Evolutionary conservation across 2,888 invertebrate species (phyloP), one percentile per base, ranked within the genome.

Genomic region (Dysmachus trigonus): DNA sequence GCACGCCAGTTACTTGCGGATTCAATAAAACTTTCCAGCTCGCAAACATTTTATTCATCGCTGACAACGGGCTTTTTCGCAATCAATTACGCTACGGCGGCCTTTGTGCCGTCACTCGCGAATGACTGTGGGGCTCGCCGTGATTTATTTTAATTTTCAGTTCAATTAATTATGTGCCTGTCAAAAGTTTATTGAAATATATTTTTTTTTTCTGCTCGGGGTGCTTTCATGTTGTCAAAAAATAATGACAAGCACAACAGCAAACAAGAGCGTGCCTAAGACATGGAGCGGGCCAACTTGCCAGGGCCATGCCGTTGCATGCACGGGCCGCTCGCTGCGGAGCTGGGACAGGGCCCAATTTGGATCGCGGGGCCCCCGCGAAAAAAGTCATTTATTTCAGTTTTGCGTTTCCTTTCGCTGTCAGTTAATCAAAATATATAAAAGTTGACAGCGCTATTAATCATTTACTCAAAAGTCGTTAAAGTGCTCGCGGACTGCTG

Each of bases 401-500:
- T 86, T 87, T 86, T 86, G 85, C 85, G 86, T 86, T 87, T 85
- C 86, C 77, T 86, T 85, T 86, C 86, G 53, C 83, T 84, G 87
- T 87, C 86, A 87, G 86, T 86, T 87, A 87, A 87, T 87, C 87
- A 87, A 87, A 87, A 84, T 87, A 86, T 74, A 87, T 86, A 87
- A 86, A 87, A 86, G 85, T 76, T 87, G 87, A 87, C 87, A 87
- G 86, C 79, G 82, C 77, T 83, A 87, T 87, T 87, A 87, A 87
- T 87, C 87, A 87, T 86, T 87, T 86, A 84, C 84, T 86, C 84
- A 79, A 87, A 87, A 87, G 84, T 87, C 84, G 86, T 87, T 87
- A 87, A 86, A 86, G 15, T 83, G 72, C 72, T 83, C 27, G 72
- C 72, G 72, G 83, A 83, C 83, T 83, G 83, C 38, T 72, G 72